These are phyloP conservation scores for Phania funesta DNA, from an alignment of 2,888 invertebrate species.

Conservation along the genomic window DNA sequence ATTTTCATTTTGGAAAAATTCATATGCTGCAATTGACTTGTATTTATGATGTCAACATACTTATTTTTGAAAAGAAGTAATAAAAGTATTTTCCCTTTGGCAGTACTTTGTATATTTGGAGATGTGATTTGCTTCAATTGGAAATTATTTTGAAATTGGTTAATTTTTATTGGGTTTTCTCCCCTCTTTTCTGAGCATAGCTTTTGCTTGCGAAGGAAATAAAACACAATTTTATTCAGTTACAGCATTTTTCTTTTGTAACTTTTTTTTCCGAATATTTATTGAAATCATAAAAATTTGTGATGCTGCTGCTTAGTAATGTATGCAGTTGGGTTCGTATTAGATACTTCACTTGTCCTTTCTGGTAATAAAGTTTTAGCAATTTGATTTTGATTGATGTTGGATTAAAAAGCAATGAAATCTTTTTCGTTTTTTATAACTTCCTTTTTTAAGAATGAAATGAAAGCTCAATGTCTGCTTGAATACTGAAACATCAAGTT, in stretches of 20 bases:
- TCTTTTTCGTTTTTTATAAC: constrained; percentile 1
- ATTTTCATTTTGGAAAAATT: background rate
- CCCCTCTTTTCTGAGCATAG: background rate
- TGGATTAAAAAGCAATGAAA: constrained; percentile 69
- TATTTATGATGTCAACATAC: constrained; percentile 18
- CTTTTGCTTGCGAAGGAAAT: constrained; percentile 6
- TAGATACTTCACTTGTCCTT: constrained; percentile 12
- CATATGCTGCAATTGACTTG: constrained; percentile 44
- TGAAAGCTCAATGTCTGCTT: constrained; percentile 13
- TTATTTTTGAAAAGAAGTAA: background rate
- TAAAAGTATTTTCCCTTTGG: constrained; percentile 1
- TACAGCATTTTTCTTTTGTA: background rate
- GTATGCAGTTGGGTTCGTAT: background rate
- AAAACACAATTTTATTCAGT: constrained; percentile 6
- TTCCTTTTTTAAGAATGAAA: background rate
- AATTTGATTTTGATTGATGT: constrained; percentile 71
- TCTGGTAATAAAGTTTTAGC: constrained; percentile 56
- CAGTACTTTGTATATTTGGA: constrained; percentile 23
- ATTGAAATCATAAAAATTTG: constrained; percentile 44
- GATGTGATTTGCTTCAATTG: background rate
- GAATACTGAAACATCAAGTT: constrained; percentile 8
- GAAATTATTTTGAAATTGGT: constrained; percentile 38
- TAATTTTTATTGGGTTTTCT: constrained; percentile 46
- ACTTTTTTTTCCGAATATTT: constrained; percentile 29
- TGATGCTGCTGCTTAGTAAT: constrained; percentile 14